Evolutionary conservation across 1,140 invertebrate genomes (phyloP), one percentile per base, ranked within the genome.

Genomic region (Plectrocnemia conspersa): DNA sequence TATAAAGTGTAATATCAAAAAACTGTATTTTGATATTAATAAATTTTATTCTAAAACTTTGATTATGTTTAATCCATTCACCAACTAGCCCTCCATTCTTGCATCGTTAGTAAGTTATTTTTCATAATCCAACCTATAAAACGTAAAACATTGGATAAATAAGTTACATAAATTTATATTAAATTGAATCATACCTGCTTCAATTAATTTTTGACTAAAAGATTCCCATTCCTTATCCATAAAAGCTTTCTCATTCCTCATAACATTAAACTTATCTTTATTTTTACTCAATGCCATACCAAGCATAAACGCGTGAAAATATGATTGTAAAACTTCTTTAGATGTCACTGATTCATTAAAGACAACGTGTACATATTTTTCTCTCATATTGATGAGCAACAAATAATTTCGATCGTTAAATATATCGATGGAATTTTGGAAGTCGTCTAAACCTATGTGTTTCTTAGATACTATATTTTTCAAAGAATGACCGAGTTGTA

Each of bases 401-500:
- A 81, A 58, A 59, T 78, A 82, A 19, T 73, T 69, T 35, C 66
- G 70, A 2, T 69, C 54, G 15, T 65, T 61, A 61, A 75, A 78
- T 11, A 73, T 62, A 13, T 68, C 62, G 24, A 70, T 63, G 0
- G 76, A 58, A 21, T 61, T 61, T 32, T 66, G 64, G 9, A 75
- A 45, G 25, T 70, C 63, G 2, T 61, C 56, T 3, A 64, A 56
- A 1, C 64, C 62, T 3, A 70, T 58, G n/a, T 66, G 56, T 10
- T 67, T 33, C 15, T 58, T 61, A 10, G 66, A 52, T 15, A 72
- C 33, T 2, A 76, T 33, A 18, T 59, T 35, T 33, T 69, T 63
- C 10, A 82, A 63, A 0, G 79, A 78, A 13, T 62, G 56, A 3
- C 80, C 80, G n/a, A 79, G 56, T 64, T 71, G 69, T 11, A 83